Evolutionary conservation across 2,113 vertebrate species (phyloP), one percentile per base, ranked within the genome.

Genomic region (Mesembrinibis cayennensis): DNA sequence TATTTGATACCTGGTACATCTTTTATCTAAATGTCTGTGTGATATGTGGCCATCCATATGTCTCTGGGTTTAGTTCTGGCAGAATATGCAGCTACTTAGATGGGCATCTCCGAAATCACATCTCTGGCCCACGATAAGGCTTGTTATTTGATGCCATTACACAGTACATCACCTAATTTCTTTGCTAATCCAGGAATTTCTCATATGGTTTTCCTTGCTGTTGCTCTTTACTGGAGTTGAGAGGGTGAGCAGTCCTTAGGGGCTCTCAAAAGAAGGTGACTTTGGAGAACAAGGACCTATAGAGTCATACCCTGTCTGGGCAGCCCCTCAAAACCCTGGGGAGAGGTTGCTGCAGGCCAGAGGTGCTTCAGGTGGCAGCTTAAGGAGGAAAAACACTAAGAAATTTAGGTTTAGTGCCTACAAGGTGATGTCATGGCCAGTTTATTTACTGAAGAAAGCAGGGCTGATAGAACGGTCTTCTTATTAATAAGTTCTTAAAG

Each of bases 271-370:
- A 50, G 25, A 63, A 90, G 2, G 32, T 53, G 4, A 36, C 29
- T 71, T 63, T 59, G 29, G 22, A 71, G 13, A 82, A 26, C 9
- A 58, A 55, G 11, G 25, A 32, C 7, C 4, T 63, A 3, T n/a
- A 32, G 32, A 69, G 20, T 38, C 36, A 56, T 38, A 49, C 9
- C 5, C 11, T 1, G 5, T 4, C 29, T 66, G 25, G 19, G 6
- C 12, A 66, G 21, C 0, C 5, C 13, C 16, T 66, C 8, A 0
- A 56, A 45, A 49, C 5, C 6, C 3, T 11, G 12, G 29, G 13
- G 7, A 53, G 34, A 52, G 4, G 3, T 15, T 82, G 12, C 27
- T 62, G 40, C 45, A 71, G 30, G 45, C 7, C 34, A 55, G 30
- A 82, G 6, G 7, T 38, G 10, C 53, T 88, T 74, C 16, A 71